Evolutionary conservation across 53 echinoderm and acorn worm species (phyloP).

Genomic region (Antedon mediterranea): DNA sequence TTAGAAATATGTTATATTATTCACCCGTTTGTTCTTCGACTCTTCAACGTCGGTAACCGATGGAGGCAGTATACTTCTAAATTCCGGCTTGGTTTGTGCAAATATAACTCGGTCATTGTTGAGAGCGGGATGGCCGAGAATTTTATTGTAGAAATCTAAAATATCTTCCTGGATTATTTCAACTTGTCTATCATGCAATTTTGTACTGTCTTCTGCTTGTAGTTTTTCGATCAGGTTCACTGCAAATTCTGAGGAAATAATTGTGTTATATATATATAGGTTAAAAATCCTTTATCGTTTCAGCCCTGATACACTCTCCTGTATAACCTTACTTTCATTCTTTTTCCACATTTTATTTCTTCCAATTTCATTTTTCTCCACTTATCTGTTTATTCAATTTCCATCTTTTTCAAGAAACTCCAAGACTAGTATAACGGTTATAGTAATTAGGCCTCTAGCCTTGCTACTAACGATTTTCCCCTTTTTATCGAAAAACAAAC

Average conservation of each 20-base stretch:
- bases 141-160: conserved; percentile 40
- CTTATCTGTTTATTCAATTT: too few species aligned
- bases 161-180: conserved; percentile 34
- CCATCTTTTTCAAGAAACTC: too few species aligned
- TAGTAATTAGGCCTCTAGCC: too few species aligned
- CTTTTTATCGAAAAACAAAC: too few species aligned
- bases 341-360: too few species aligned
- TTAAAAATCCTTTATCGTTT: too few species aligned
- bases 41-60: neutral
- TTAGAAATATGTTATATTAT: too few species aligned
- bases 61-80: conserved; percentile 24
- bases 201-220: conserved; percentile 23
- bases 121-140: conserved; percentile 50
- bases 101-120: conserved; percentile 42
- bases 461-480: too few species aligned
- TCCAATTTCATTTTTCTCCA: too few species aligned
- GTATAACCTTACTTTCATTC: too few species aligned
- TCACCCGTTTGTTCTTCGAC: conserved; percentile 7
- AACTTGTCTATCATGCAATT: conserved; percentile 37
- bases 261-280: neutral
- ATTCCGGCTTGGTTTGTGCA: conserved; percentile 51
- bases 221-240: conserved; percentile 37
- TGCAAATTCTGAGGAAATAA: conserved; percentile 32
- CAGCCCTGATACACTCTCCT: too few species aligned
- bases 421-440: too few species aligned